phyloP scores from a whole-genome alignment of 2,797 vertebrate species.

The Anolis apletophallus region DNA sequence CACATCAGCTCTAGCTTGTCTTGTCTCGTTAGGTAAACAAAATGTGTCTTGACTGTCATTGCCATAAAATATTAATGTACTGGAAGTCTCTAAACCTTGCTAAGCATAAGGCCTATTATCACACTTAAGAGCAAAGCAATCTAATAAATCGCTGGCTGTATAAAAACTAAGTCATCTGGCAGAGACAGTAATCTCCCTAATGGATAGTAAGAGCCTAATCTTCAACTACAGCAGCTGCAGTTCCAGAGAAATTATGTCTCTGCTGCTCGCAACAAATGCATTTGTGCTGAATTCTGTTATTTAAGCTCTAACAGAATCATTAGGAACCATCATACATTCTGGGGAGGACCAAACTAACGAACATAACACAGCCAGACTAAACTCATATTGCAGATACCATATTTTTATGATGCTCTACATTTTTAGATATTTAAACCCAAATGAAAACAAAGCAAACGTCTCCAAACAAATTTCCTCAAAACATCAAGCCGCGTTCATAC shows the following conservation, averaged over 20 bases:
- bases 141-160: conserved; percentile 84
- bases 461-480: conserved; percentile 34
- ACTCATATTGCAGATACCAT: conserved; percentile 54
- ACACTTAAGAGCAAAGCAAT: conserved; percentile 86
- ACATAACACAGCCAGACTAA: conserved; percentile 55
- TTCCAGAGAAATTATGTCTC: conserved; percentile 81
- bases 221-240: conserved; percentile 81
- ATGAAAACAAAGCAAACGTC: conserved; percentile 59
- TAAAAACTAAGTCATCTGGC: conserved; percentile 86
- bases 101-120: conserved; percentile 87
- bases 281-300: conserved; percentile 80
- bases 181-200: conserved; percentile 82
- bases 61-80: conserved; percentile 86
- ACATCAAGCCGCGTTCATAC: conserved; percentile 61
- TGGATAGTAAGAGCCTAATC: conserved; percentile 83
- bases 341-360: conserved; percentile 68
- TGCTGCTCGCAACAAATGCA: conserved; percentile 75
- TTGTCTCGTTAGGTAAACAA: conserved; percentile 87
- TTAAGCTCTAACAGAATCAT: conserved; percentile 80
- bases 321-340: conserved; percentile 73
- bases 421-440: conserved; percentile 54
- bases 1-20: conserved; percentile 74
- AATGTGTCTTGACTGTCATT: conserved; percentile 85
- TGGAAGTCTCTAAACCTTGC: conserved; percentile 87
- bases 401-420: conserved; percentile 63